Conservation (phyloP, 2,113 vertebrate species). For the Macrotus californicus region DNA sequence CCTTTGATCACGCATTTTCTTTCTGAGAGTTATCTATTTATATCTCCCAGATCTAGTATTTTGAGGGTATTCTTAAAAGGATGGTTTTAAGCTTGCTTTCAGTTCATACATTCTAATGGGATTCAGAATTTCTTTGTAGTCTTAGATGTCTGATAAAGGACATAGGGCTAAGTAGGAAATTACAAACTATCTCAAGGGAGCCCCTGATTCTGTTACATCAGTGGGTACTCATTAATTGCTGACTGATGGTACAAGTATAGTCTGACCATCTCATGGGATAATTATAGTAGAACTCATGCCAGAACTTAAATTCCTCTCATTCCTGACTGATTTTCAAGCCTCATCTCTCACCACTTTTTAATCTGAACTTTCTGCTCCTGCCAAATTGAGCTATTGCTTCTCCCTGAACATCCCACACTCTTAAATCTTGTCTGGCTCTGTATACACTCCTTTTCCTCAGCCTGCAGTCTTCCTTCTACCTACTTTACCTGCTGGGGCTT, state of each 20-base stretch:
- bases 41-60: neutral
- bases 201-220: neutral
- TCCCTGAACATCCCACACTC: neutral
- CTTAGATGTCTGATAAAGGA: neutral
- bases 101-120: neutral
- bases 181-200: neutral
- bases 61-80: neutral
- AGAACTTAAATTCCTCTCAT: neutral
- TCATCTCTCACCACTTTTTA: neutral
- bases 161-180: neutral
- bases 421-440: neutral
- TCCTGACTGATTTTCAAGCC: neutral
- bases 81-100: neutral
- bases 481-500: neutral
- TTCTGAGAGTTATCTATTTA: neutral
- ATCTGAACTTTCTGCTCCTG: neutral
- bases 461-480: neutral
- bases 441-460: neutral
- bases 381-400: neutral
- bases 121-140: neutral
- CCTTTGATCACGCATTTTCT: neutral
- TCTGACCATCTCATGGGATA: neutral
- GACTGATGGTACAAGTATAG: neutral
- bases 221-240: neutral
- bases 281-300: neutral